phyloP scores from a whole-genome alignment of 1,140 invertebrate species.

The Diorhabda sublineata region DNA sequence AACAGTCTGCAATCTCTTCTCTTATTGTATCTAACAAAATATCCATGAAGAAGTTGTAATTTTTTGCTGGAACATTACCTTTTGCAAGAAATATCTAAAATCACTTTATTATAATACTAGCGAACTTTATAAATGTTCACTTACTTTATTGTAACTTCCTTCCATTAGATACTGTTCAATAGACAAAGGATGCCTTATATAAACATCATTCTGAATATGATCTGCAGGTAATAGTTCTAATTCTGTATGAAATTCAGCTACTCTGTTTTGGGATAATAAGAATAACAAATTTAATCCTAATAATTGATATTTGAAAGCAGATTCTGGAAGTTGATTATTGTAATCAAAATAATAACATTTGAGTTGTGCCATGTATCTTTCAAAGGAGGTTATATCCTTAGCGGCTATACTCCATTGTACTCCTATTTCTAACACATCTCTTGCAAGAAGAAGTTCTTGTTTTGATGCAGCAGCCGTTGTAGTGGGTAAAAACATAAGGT shows the following conservation, averaged over 20 bases:
- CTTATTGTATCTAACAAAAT: slow-evolving; percentile 93
- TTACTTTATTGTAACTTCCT: slow-evolving; percentile 95
- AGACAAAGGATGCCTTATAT: slow-evolving; percentile 91
- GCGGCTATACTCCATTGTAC: slow-evolving; percentile 90
- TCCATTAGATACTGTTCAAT: slow-evolving; percentile 99
- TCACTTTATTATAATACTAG: background rate
- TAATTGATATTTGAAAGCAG: slow-evolving; percentile 91
- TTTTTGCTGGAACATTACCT: slow-evolving; percentile 92
- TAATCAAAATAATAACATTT: slow-evolving; percentile 99
- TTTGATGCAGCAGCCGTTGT: slow-evolving; percentile 72
- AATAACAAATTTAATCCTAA: slow-evolving; percentile 93
- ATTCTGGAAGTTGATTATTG: slow-evolving; percentile 82
- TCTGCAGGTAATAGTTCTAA: slow-evolving; percentile 91
- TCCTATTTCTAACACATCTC: slow-evolving; percentile 93
- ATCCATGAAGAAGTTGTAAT: slow-evolving; percentile 97
- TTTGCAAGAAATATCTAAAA: slow-evolving; percentile 74
- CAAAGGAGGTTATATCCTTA: slow-evolving; percentile 91
- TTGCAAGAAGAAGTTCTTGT: slow-evolving; percentile 82
- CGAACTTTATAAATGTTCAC: background rate
- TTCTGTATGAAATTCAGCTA: slow-evolving; percentile 98
- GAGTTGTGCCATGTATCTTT: slow-evolving; percentile 83
- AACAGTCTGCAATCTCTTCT: slow-evolving; percentile 92
- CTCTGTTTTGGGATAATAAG: slow-evolving; percentile 91
- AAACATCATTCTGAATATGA: slow-evolving; percentile 89
- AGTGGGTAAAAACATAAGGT: slow-evolving; percentile 82